Conservation (phyloP, 2,113 vertebrate genomes). For the Delphinapterus leucas region DNA sequence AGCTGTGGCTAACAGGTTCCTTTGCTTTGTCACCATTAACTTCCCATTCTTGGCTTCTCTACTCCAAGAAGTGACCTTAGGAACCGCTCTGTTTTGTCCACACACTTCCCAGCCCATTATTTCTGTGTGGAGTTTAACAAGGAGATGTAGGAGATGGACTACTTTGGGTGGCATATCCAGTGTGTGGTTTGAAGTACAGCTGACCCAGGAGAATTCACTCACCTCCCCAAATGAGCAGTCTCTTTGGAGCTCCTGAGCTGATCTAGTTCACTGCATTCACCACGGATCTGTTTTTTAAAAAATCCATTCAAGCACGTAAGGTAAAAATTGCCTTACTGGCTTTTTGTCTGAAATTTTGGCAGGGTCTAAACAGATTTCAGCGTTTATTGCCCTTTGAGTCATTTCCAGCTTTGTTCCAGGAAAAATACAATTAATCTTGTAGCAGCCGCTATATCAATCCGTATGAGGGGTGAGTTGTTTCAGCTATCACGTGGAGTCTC, state of each 20-base stretch:
- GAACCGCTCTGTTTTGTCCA: neutral
- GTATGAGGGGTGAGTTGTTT: neutral
- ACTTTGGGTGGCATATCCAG: neutral
- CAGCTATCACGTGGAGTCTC: neutral
- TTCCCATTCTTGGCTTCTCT: conserved; percentile 6
- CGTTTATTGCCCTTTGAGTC: conserved; percentile 77
- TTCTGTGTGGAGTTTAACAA: neutral
- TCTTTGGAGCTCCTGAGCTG: neutral
- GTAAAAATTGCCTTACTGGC: conserved; percentile 76
- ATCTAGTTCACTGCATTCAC: conserved; percentile 8
- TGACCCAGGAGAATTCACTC: neutral
- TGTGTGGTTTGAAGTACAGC: neutral
- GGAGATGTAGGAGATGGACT: neutral
- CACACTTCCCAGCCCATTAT: neutral
- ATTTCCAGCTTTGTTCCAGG: conserved; percentile 78
- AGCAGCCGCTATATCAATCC: conserved; percentile 50
- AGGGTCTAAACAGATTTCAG: conserved; percentile 72
- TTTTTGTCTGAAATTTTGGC: conserved; percentile 76
- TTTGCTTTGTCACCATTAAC: neutral
- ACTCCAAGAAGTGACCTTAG: neutral
- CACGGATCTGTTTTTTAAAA: conserved; percentile 28
- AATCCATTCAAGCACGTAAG: conserved; percentile 55
- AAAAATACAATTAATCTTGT: conserved; percentile 76
- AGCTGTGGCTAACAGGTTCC: neutral
- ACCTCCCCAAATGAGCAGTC: neutral